Percentiles rank a stretch among this genome's conserved stretches.
phyloP scores from a whole-genome alignment of 1,140 invertebrate species.

The Cotesia chilonis region DNA sequence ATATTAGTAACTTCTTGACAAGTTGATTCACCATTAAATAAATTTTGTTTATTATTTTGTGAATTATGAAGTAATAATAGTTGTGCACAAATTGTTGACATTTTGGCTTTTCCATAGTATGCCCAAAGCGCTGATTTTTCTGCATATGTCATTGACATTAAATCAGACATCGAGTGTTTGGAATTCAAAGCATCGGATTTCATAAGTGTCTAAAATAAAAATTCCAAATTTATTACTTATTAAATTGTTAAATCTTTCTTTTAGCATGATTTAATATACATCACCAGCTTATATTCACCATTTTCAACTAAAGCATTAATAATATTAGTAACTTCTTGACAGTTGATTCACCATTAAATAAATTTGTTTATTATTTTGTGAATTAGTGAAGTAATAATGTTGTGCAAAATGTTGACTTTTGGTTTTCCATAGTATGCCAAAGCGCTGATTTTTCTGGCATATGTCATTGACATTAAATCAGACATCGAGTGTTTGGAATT shows the following conservation, averaged over 20 bases:
- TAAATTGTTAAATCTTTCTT: conserved; percentile 71
- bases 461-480: conserved; percentile 80
- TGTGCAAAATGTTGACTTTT: conserved; percentile 80
- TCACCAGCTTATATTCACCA: conserved; percentile 71
- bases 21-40: conserved; percentile 75
- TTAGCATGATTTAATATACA: conserved; percentile 69
- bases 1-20: conserved; percentile 78
- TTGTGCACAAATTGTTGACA: conserved; percentile 81
- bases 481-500: conserved; percentile 86
- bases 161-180: conserved; percentile 82
- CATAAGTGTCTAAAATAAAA: conserved; percentile 80
- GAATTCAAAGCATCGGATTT: conserved; percentile 87
- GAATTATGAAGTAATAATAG: conserved; percentile 79
- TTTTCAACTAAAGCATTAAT: conserved; percentile 71
- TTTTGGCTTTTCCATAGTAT: conserved; percentile 86
- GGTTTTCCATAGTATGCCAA: conserved; percentile 86
- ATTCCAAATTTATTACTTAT: conserved; percentile 67
- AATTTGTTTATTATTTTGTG: conserved; percentile 67
- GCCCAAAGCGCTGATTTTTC: conserved; percentile 86
- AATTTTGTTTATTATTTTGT: conserved; percentile 67
- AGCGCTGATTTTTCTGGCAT: conserved; percentile 82
- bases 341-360: conserved; percentile 76
- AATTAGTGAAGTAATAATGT: conserved; percentile 82
- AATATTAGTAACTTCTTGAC: conserved; percentile 76
- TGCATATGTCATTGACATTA: conserved; percentile 79